Evolutionary conservation across 1,140 invertebrate species (phyloP).

Genomic region (Danaus melanippus): DNA sequence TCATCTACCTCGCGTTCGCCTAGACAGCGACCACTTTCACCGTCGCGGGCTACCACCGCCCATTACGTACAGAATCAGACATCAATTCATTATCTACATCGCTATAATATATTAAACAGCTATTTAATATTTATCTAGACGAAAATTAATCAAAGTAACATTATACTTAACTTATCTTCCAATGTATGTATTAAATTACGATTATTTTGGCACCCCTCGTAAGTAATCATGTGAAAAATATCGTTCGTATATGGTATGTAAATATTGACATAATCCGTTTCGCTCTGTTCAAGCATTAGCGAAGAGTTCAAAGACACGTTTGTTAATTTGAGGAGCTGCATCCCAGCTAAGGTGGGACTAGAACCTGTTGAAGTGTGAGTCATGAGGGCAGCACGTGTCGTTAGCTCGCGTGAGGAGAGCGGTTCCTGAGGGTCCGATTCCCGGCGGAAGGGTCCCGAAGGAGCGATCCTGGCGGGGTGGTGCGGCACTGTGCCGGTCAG

Average conservation of each 20-base stretch:
- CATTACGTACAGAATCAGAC: slow-evolving; percentile 11
- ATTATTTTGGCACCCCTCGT: neutral
- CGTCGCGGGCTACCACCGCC: slow-evolving; percentile 38
- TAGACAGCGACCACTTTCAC: slow-evolving; percentile 53
- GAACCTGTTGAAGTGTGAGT: slow-evolving; percentile 44
- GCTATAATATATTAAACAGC: too few relatives aligned
- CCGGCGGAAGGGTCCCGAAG: slow-evolving; percentile 63
- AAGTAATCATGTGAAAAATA: slow-evolving; percentile 18
- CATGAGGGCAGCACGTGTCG: slow-evolving; percentile 36
- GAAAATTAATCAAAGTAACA: neutral
- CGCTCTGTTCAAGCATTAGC: slow-evolving; percentile 17
- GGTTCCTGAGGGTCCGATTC: slow-evolving; percentile 47
- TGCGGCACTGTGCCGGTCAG: slow-evolving; percentile 66
- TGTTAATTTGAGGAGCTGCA: slow-evolving; percentile 13
- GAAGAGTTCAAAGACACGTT: slow-evolving; percentile 32
- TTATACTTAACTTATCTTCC: slow-evolving; percentile 2
- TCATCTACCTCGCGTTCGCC: slow-evolving; percentile 23
- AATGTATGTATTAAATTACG: neutral
- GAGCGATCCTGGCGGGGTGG: slow-evolving; percentile 59
- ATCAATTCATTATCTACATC: slow-evolving; percentile 5
- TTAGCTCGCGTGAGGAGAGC: slow-evolving; percentile 41
- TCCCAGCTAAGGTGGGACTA: slow-evolving; percentile 12
- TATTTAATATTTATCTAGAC: too few relatives aligned
- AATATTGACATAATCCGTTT: slow-evolving; percentile 23
- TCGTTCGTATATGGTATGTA: slow-evolving; percentile 18